These are phyloP conservation scores for Meriones psammophilus DNA, from an alignment of 2,797 vertebrate species.

Conservation along the genomic window DNA sequence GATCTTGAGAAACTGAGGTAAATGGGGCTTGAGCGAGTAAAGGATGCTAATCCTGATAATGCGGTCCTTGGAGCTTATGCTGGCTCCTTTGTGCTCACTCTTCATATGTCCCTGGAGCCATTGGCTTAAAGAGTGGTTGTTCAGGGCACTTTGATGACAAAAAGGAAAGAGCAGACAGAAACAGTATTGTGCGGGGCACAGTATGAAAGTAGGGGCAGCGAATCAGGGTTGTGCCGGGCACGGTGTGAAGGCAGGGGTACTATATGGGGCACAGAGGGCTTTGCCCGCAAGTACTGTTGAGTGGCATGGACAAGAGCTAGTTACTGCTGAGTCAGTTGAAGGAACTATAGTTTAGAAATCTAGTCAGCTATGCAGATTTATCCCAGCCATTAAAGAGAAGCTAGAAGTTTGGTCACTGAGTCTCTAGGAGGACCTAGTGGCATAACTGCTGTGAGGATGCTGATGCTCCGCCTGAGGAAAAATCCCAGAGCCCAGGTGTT, in stretches of 20 bases:
- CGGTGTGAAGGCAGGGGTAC: neutral
- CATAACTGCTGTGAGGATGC: neutral
- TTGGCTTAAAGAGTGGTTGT: no score
- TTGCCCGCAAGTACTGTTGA: neutral
- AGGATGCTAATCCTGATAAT: rapidly evolving
- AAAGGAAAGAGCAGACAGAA: neutral
- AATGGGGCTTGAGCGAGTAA: rapidly evolving
- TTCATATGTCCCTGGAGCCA: no score
- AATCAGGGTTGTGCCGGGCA: no score
- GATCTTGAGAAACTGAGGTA: rapidly evolving
- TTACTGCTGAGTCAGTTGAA: neutral
- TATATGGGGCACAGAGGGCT: neutral
- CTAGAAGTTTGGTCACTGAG: neutral
- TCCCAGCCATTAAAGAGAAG: neutral
- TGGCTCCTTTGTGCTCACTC: rapidly evolving
- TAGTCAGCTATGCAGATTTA: neutral
- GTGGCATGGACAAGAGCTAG: neutral
- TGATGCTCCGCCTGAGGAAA: neutral
- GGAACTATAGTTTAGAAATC: neutral
- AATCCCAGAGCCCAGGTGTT: neutral
- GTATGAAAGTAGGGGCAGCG: no score
- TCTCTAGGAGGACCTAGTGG: neutral
- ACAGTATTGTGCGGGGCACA: neutral
- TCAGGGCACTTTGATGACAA: neutral
- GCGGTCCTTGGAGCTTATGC: rapidly evolving